Conservation (phyloP, 2,797 vertebrate genomes). For the Sitta carolinensis region DNA sequence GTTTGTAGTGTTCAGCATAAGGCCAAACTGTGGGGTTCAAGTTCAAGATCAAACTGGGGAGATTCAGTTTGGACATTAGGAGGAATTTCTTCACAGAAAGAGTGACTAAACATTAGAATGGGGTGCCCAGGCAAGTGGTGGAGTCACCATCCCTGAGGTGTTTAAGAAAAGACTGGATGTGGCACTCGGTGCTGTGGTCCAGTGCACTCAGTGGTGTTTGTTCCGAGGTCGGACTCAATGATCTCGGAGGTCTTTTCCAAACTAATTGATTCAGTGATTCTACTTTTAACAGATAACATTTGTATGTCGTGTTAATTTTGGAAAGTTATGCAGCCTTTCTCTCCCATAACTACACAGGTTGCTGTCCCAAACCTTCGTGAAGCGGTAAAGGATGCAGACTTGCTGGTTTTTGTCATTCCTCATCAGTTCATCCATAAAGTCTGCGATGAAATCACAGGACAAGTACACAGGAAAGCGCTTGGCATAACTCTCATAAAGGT, state of each 20-base stretch:
- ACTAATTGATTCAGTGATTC: neutral
- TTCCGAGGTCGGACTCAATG: neutral
- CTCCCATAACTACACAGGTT: constrained; percentile 69
- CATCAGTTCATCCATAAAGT: constrained; percentile 91
- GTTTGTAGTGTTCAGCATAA: neutral
- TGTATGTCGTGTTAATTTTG: neutral
- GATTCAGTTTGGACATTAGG: neutral
- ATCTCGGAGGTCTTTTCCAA: neutral
- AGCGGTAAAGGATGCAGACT: constrained; percentile 86
- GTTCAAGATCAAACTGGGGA: neutral
- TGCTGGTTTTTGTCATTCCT: constrained; percentile 91
- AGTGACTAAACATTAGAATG: neutral
- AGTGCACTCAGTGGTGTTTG: neutral
- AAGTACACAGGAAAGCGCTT: constrained; percentile 78
- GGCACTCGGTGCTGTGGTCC: neutral
- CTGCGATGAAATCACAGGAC: constrained; percentile 86
- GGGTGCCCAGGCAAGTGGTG: neutral
- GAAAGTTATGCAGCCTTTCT: neutral
- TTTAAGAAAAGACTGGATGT: neutral
- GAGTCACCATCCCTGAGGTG: neutral
- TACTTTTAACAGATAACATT: neutral
- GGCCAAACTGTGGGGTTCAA: neutral
- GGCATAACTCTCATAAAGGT: constrained; percentile 95
- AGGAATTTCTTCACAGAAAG: neutral
- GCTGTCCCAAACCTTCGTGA: constrained; percentile 83